Evolutionary conservation across 2,888 invertebrate genomes (phyloP).

Genomic region (Sympetrum striolatum): DNA sequence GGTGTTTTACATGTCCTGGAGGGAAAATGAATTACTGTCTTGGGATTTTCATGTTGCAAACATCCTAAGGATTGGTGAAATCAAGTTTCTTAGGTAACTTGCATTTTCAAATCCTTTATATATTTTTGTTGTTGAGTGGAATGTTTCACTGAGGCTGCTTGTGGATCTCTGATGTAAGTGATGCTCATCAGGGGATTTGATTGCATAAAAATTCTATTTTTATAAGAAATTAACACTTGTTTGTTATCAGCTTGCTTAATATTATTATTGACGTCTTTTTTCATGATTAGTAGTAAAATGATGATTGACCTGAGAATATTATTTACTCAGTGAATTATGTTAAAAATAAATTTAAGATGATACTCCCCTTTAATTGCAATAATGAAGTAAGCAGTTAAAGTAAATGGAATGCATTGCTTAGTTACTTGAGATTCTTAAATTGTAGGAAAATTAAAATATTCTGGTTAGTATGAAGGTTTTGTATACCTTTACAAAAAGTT

Average conservation of each 20-base stretch:
- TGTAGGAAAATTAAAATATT: constrained; percentile 7
- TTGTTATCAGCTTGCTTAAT: constrained; percentile 38
- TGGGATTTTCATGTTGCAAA: constrained; percentile 11
- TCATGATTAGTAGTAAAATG: constrained; percentile 10
- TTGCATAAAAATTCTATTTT: constrained; percentile 23
- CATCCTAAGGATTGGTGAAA: constrained; percentile 22
- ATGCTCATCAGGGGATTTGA: constrained; percentile 1
- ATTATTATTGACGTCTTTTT: constrained; percentile 14
- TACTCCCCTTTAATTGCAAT: constrained; percentile 29
- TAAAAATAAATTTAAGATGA: constrained; percentile 43
- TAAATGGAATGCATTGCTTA: neutral
- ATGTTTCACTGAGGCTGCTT: neutral
- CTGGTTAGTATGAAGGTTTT: neutral
- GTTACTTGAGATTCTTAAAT: neutral
- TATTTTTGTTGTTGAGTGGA: constrained; percentile 35
- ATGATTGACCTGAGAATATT: constrained; percentile 8
- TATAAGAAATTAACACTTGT: constrained; percentile 35
- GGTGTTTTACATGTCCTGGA: neutral
- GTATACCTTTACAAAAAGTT: neutral
- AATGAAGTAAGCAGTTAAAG: neutral
- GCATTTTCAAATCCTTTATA: constrained; percentile 25
- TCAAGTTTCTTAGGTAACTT: constrained; percentile 3
- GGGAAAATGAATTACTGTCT: neutral
- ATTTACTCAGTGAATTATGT: constrained; percentile 44
- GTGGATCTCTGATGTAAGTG: neutral